Percentiles rank a stretch among this genome's conserved stretches.
phyloP scores from a whole-genome alignment of 2,888 invertebrate genomes.

The Cancer borealis region DNA sequence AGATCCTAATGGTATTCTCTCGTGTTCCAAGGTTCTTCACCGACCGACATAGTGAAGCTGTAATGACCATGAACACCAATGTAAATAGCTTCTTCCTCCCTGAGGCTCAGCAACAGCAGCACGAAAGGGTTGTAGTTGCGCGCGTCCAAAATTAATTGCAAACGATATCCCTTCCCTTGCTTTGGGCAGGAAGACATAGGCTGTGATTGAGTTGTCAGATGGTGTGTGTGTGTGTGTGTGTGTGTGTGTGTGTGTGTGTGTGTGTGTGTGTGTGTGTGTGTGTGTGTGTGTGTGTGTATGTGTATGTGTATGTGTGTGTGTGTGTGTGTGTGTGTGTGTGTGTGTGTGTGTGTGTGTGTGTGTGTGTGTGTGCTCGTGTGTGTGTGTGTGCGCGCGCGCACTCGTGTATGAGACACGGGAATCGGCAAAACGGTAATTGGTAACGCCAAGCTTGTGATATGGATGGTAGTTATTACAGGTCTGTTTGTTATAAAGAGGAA shows the following conservation, averaged over 20 bases:
- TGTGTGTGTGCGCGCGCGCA: background rate
- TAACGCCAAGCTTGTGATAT: background rate
- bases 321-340: too few species aligned
- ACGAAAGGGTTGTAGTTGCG: background rate
- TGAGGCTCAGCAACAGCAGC: background rate
- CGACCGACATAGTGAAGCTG: background rate
- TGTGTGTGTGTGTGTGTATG: background rate
- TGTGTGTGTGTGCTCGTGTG: background rate
- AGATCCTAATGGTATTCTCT: background rate
- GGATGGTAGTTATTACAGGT: background rate
- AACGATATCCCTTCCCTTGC: background rate
- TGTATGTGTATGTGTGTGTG: too few species aligned
- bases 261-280: background rate
- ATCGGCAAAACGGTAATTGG: background rate
- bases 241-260: background rate
- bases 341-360: too few species aligned
- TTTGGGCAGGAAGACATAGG: background rate
- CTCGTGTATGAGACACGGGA: background rate
- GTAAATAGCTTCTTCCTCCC: background rate
- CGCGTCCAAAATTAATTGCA: slow-evolving; percentile 4
- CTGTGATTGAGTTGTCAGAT: background rate
- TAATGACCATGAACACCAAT: slow-evolving; percentile 14
- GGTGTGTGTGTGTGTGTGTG: background rate
- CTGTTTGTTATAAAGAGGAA: background rate
- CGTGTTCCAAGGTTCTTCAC: background rate